Percentiles rank a stretch among this genome's conserved stretches.
These are phyloP conservation scores for Cataglyphis albicans DNA, from an alignment of 2,888 invertebrate genomes.

Conservation along the genomic window DNA sequence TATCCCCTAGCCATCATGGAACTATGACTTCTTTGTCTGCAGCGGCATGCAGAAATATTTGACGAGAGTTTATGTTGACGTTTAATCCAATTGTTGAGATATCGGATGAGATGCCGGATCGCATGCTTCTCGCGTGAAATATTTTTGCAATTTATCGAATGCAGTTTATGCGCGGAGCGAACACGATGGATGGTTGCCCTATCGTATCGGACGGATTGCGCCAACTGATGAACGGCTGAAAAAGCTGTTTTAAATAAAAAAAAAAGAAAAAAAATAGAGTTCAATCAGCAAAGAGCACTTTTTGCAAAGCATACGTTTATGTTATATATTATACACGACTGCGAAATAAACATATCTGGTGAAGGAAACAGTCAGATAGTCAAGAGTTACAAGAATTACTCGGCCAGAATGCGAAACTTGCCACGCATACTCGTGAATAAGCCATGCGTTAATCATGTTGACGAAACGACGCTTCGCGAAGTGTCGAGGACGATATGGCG, in stretches of 20 bases:
- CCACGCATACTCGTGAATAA: slow-evolving; percentile 65
- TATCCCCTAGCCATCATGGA: slow-evolving; percentile 20
- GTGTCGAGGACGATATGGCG: slow-evolving; percentile 32
- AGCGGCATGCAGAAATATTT: slow-evolving; percentile 31
- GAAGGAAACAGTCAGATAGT: slow-evolving; percentile 17
- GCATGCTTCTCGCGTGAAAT: slow-evolving; percentile 9
- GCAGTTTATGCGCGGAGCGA: background rate
- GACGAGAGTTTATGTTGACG: slow-evolving; percentile 40
- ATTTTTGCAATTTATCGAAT: slow-evolving; percentile 11
- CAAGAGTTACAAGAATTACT: slow-evolving; percentile 47
- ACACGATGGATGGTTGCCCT: background rate
- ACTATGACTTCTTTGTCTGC: slow-evolving; percentile 39
- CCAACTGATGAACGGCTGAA: background rate
- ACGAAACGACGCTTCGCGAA: slow-evolving; percentile 61
- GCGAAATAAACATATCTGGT: background rate
- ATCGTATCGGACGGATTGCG: background rate
- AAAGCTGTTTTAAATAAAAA: background rate
- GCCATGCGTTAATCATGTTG: slow-evolving; percentile 69
- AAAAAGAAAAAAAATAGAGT: background rate
- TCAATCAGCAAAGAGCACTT: background rate
- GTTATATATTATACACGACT: no score
- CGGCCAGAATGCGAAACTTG: slow-evolving; percentile 33
- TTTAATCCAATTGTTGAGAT: slow-evolving; percentile 28
- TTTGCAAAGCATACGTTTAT: background rate
- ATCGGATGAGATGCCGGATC: slow-evolving; percentile 7